phyloP scores from a whole-genome alignment of 2,797 vertebrate genomes.

The Rachycentron canadum region DNA sequence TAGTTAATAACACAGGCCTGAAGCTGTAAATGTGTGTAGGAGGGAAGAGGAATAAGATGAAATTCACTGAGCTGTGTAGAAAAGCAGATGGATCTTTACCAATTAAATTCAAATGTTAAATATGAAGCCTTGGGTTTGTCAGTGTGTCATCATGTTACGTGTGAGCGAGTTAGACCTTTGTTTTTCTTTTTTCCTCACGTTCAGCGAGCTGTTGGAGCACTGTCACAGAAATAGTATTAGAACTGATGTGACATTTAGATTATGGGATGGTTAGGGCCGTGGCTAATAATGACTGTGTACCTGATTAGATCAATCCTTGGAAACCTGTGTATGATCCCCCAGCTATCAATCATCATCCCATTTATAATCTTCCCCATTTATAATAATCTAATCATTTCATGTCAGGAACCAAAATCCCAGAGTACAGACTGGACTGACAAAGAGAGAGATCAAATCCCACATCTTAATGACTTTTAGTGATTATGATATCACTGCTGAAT shows the following conservation, averaged over 20 bases:
- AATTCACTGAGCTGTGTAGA: slow-evolving; percentile 5
- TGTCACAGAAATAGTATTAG: neutral
- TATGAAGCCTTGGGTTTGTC: slow-evolving; percentile 11
- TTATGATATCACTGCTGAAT: slow-evolving; percentile 23
- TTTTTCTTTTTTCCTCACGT: neutral
- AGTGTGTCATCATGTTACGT: neutral
- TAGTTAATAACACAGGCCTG: slow-evolving; percentile 12
- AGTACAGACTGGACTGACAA: slow-evolving; percentile 44
- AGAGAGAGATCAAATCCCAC: slow-evolving; percentile 39
- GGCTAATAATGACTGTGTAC: slow-evolving; percentile 18
- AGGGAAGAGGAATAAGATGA: slow-evolving; percentile 15
- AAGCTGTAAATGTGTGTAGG: slow-evolving; percentile 34
- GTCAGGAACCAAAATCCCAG: slow-evolving; percentile 33
- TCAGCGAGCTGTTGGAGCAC: neutral
- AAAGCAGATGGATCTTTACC: slow-evolving; percentile 23
- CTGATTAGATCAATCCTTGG: slow-evolving; percentile 40
- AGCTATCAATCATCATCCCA: slow-evolving; percentile 49
- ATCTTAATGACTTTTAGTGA: slow-evolving; percentile 41
- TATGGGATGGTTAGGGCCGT: neutral
- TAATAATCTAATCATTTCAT: slow-evolving; percentile 57
- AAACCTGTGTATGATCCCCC: slow-evolving; percentile 19
- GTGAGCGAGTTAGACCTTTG: neutral
- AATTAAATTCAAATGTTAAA: slow-evolving; percentile 42
- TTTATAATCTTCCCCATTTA: slow-evolving; percentile 34
- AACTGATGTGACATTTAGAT: neutral